Evolutionary conservation across 2,888 invertebrate species (phyloP).

Genomic region (Anthoptus insignis): DNA sequence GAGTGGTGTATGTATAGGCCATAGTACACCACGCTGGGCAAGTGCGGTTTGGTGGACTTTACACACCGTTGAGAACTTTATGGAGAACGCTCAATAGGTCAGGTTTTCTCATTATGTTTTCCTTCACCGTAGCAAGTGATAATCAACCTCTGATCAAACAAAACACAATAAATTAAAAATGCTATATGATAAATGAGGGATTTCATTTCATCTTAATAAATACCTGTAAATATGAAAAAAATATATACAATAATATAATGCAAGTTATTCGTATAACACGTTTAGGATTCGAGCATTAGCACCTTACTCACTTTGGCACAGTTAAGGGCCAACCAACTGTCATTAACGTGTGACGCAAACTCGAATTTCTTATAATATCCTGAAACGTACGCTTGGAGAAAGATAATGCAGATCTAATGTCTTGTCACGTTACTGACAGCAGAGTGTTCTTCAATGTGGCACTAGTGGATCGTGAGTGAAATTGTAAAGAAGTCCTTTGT

Average conservation of each 20-base stretch:
- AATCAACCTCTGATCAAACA: too few relatives aligned
- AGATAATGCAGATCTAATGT: constrained; percentile 23
- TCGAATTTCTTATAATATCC: constrained; percentile 24
- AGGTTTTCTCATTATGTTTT: too few relatives aligned
- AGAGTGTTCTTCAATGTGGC: constrained; percentile 17
- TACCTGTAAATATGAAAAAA: constrained; percentile 1
- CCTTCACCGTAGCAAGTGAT: too few relatives aligned
- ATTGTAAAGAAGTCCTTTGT: constrained; percentile 17
- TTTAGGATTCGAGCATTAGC: constrained; percentile 8
- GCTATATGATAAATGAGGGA: too few relatives aligned
- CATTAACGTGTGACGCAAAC: constrained; percentile 19
- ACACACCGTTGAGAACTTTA: too few relatives aligned
- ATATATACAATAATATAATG: not conserved
- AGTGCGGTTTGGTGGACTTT: too few relatives aligned
- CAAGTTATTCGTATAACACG: not conserved
- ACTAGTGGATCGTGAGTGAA: constrained; percentile 15
- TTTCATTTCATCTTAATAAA: too few relatives aligned
- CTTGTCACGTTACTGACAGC: constrained; percentile 11
- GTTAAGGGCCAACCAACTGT: constrained; percentile 34
- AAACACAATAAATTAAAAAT: too few relatives aligned
- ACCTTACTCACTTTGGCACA: constrained; percentile 26
- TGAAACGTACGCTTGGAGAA: constrained; percentile 20
- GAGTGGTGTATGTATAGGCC: too few relatives aligned
- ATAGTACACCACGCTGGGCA: too few relatives aligned
- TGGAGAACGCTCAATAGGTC: too few relatives aligned